phyloP scores from a whole-genome alignment of 2,888 invertebrate species.

The Rhamphomyia laevipes region DNA sequence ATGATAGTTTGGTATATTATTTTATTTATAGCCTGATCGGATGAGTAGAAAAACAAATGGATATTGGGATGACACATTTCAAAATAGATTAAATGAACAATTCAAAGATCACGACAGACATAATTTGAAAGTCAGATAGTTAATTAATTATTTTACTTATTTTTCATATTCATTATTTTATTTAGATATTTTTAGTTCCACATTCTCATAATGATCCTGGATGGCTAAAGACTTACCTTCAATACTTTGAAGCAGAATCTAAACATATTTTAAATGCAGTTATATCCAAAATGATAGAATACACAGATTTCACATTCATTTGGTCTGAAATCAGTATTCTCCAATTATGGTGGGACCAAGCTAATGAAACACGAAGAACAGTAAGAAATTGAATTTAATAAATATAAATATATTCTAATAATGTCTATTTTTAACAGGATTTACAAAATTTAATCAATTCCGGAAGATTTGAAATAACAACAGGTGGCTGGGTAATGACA shows the following conservation, averaged over 20 bases:
- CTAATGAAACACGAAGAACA: slow-evolving; percentile 60
- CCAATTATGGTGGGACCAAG: slow-evolving; percentile 85
- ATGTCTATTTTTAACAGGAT: slow-evolving; percentile 37
- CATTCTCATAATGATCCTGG: slow-evolving; percentile 97
- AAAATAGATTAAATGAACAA: slow-evolving; percentile 64
- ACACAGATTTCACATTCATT: slow-evolving; percentile 86
- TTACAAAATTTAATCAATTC: slow-evolving; percentile 67
- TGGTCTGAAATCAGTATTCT: slow-evolving; percentile 89
- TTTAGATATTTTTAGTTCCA: slow-evolving; percentile 79
- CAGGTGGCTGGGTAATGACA: slow-evolving; percentile 95
- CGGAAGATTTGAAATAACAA: slow-evolving; percentile 79
- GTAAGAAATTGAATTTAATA: not conserved
- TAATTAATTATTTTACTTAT: not conserved
- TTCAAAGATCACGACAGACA: slow-evolving; percentile 61
- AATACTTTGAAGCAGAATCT: slow-evolving; percentile 83
- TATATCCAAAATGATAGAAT: slow-evolving; percentile 76
- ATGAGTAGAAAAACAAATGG: slow-evolving; percentile 76
- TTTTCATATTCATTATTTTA: slow-evolving; percentile 11
- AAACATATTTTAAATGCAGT: slow-evolving; percentile 77
- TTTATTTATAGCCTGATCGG: slow-evolving; percentile 70
- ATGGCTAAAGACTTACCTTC: slow-evolving; percentile 92
- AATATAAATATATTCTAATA: not conserved
- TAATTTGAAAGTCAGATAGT: slow-evolving; percentile 52
- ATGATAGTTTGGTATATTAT: no score
- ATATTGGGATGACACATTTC: slow-evolving; percentile 83